Evolutionary conservation across 2,888 invertebrate species (phyloP).

Genomic region (Agrochola litura): DNA sequence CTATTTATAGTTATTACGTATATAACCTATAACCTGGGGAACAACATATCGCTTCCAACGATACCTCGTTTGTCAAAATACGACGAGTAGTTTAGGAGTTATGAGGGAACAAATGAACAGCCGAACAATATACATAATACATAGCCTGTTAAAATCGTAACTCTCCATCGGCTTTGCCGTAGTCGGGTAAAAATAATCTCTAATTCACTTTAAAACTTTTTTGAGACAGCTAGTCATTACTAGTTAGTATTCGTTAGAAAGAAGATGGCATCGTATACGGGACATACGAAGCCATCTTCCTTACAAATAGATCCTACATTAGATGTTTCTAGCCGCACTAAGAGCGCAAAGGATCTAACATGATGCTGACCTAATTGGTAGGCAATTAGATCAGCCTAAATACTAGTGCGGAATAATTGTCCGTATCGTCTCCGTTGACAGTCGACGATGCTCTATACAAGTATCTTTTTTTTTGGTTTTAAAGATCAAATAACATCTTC

Average conservation of each 20-base stretch:
- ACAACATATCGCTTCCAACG: background rate
- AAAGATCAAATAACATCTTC: too few relatives aligned
- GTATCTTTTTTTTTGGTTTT: too few relatives aligned
- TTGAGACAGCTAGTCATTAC: background rate
- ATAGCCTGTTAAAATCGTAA: background rate
- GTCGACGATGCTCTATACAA: background rate
- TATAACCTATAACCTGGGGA: background rate
- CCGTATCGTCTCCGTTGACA: background rate
- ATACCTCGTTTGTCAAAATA: background rate
- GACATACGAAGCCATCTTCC: background rate
- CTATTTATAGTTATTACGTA: background rate
- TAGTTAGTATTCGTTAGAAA: background rate
- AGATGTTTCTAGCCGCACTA: background rate
- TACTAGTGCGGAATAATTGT: conserved; percentile 3
- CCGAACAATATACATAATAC: background rate
- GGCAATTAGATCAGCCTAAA: conserved; percentile 9
- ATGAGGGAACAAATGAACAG: background rate
- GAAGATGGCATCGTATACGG: too few relatives aligned
- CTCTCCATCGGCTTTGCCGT: background rate
- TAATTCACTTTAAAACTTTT: background rate
- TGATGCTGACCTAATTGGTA: background rate
- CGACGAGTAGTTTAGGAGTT: background rate
- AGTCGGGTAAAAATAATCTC: background rate
- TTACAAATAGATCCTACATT: background rate
- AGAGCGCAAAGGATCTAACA: background rate